Conservation (phyloP, 2,113 vertebrate genomes). For the Ariopsis seemanni region DNA sequence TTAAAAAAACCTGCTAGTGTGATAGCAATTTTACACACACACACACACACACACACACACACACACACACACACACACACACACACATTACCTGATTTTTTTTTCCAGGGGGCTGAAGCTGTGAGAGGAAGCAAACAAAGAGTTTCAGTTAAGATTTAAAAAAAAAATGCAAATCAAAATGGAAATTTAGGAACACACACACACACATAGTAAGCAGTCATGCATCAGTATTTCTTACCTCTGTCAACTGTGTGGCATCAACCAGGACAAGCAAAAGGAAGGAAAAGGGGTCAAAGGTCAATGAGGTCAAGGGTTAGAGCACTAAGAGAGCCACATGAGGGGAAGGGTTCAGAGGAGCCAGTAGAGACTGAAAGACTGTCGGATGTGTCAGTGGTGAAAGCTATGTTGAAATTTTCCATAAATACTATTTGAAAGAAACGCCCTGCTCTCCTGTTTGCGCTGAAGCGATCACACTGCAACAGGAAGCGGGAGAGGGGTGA, state of each 20-base stretch:
- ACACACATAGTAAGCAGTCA: neutral
- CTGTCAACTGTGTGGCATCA: constrained; percentile 71
- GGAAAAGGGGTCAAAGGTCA: constrained; percentile 55
- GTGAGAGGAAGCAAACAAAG: constrained; percentile 65
- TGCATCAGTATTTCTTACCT: constrained; percentile 64
- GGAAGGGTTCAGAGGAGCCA: constrained; percentile 55
- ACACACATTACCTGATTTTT: constrained; percentile 81
- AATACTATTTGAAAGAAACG: neutral
- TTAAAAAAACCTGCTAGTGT: no score
- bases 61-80: no score
- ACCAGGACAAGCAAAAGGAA: constrained; percentile 54
- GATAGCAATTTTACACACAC: neutral
- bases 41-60: neutral
- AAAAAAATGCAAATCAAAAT: neutral
- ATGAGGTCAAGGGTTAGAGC: constrained; percentile 56
- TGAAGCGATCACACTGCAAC: constrained; percentile 41
- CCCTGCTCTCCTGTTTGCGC: neutral
- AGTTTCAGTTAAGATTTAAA: constrained; percentile 7
- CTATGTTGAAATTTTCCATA: neutral
- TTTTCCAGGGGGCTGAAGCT: constrained; percentile 91
- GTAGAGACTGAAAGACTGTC: constrained; percentile 28
- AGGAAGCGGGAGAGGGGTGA: constrained; percentile 57
- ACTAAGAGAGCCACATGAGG: constrained; percentile 36
- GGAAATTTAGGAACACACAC: constrained; percentile 19
- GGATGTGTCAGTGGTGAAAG: neutral